Conservation (phyloP, 64 coral and sea anemone species). For the Montipora capricornis region DNA sequence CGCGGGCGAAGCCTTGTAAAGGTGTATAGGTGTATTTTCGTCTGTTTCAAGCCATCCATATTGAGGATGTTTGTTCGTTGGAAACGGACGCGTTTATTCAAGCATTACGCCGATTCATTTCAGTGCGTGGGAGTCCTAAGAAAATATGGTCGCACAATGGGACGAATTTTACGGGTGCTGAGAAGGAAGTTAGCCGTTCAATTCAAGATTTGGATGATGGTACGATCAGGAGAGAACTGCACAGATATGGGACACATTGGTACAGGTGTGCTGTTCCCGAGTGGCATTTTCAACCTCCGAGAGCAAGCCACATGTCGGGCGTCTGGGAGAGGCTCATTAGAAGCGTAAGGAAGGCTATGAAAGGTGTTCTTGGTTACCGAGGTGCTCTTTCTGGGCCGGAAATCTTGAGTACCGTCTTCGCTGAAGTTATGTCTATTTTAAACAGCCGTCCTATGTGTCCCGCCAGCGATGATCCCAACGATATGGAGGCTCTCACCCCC, state of each 20-base stretch:
- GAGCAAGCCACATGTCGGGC: constrained; percentile 69
- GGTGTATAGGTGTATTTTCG: constrained; percentile 55
- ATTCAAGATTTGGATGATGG: constrained; percentile 12
- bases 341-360: constrained; percentile 51
- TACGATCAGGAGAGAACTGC: constrained; percentile 33
- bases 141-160: constrained; percentile 44
- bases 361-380: constrained; percentile 36
- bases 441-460: constrained; percentile 60
- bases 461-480: constrained; percentile 48
- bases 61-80: constrained; percentile 56
- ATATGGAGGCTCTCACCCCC: constrained; percentile 46
- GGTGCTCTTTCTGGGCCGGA: constrained; percentile 20
- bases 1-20: constrained; percentile 5
- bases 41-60: constrained; percentile 42
- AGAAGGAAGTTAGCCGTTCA: constrained; percentile 17
- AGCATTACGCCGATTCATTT: constrained; percentile 26
- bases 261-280: neutral
- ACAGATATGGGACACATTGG: constrained; percentile 37
- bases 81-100: constrained; percentile 46
- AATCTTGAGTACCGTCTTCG: constrained; percentile 54
- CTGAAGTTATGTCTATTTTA: constrained; percentile 58
- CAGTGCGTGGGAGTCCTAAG: constrained; percentile 24
- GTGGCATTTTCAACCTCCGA: constrained; percentile 65
- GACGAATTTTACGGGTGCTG: constrained; percentile 39
- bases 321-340: constrained; percentile 65